phyloP scores from a whole-genome alignment of 2,888 invertebrate genomes.

The Limnephilus rhombicus region DNA sequence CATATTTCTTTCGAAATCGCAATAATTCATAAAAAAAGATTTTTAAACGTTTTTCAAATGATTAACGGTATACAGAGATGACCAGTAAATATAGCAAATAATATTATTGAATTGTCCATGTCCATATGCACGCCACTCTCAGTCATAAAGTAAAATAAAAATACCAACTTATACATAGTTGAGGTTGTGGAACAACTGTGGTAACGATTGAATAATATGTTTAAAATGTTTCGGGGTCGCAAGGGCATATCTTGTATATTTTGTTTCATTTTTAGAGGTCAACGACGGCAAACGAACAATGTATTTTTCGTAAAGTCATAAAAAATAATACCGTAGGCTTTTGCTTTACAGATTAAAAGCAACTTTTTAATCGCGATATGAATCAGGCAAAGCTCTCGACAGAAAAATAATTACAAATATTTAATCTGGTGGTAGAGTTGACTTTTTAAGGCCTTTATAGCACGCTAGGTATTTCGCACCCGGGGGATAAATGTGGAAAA shows the following conservation, averaged over 20 bases:
- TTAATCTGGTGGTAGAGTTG: not conserved
- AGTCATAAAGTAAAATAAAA: not conserved
- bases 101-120: too few relatives aligned
- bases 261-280: not conserved
- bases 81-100: too few relatives aligned
- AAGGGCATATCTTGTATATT: not conserved
- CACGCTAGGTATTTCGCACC: not conserved
- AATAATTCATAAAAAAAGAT: too few relatives aligned
- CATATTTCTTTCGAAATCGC: not conserved
- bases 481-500: not conserved
- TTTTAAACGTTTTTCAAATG: too few relatives aligned
- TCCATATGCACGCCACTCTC: too few relatives aligned
- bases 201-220: not conserved
- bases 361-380: conserved; percentile 16
- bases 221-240: not conserved
- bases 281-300: not conserved
- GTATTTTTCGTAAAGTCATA: not conserved
- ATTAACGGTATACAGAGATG: too few relatives aligned
- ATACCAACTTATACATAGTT: not conserved
- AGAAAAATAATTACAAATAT: conserved; percentile 2
- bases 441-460: not conserved
- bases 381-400: conserved; percentile 10
- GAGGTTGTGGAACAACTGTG: not conserved
- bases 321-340: not conserved
- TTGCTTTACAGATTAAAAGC: conserved; percentile 6